These are phyloP conservation scores for Bombus ignitus DNA, from an alignment of 1,140 invertebrate species.

Conservation along the genomic window DNA sequence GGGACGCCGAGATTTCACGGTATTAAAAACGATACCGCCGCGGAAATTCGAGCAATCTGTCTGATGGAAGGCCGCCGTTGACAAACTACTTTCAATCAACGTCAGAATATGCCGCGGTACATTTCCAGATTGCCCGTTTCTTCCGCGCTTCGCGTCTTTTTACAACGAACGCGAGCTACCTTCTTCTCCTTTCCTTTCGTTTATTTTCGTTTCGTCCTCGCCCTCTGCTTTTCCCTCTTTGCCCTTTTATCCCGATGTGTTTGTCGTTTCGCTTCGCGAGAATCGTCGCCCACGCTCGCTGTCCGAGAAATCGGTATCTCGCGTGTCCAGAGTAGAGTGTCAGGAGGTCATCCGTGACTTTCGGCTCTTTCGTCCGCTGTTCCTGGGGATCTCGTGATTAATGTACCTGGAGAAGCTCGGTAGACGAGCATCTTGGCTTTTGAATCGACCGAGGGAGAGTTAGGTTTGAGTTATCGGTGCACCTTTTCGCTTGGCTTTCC, in stretches of 20 bases:
- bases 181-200: background rate
- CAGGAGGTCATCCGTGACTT: constrained; percentile 7
- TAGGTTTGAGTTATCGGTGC: too few species aligned
- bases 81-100: constrained; percentile 49
- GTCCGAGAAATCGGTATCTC: background rate
- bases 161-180: background rate
- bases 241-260: background rate
- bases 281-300: background rate
- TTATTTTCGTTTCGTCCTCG: background rate
- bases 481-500: too few species aligned
- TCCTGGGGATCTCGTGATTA: background rate
- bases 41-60: constrained; percentile 41
- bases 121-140: constrained; percentile 27
- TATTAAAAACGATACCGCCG: constrained; percentile 25
- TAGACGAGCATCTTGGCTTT: background rate
- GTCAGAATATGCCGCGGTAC: constrained; percentile 27
- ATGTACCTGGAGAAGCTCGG: background rate
- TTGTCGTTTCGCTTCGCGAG: background rate
- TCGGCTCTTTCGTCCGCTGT: background rate
- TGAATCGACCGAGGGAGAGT: too few species aligned
- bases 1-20: constrained; percentile 4
- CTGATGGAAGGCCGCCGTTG: constrained; percentile 31
- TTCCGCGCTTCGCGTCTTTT: background rate
- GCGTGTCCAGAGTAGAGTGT: background rate
- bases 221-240: too few species aligned